Evolutionary conservation across 1,140 invertebrate species (phyloP).

Genomic region (Calycopis cecrops): DNA sequence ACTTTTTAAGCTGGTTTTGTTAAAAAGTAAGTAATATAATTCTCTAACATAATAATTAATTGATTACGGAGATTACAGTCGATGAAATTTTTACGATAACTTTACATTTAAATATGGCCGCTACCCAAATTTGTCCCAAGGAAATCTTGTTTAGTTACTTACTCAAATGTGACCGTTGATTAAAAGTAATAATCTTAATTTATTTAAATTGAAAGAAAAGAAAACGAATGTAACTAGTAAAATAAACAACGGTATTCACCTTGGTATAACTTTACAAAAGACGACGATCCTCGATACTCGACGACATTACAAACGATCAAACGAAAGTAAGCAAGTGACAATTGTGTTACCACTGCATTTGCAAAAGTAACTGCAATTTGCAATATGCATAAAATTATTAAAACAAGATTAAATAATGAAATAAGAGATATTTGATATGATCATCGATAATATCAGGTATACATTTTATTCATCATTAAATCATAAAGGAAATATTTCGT

Average conservation of each 20-base stretch:
- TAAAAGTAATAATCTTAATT: no score
- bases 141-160: no score
- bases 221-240: slow-evolving; percentile 17
- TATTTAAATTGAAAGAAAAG: slow-evolving; percentile 7
- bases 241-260: slow-evolving; percentile 49
- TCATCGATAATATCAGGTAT: no score
- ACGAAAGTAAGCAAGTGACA: slow-evolving; percentile 18
- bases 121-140: slow-evolving; percentile 8
- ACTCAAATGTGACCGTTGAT: no score
- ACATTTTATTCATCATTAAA: no score
- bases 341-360: slow-evolving; percentile 23
- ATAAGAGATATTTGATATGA: no score
- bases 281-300: slow-evolving; percentile 67
- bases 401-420: no score
- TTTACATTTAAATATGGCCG: slow-evolving; percentile 65
- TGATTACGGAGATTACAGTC: slow-evolving; percentile 46
- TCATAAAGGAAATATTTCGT: no score
- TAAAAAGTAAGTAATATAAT: not conserved
- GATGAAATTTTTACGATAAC: slow-evolving; percentile 51
- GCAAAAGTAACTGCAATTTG: no score
- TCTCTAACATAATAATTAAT: slow-evolving; percentile 15
- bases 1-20: not conserved
- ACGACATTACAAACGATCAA: slow-evolving; percentile 67
- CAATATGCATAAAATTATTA: no score
- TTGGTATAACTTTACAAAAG: slow-evolving; percentile 72